Base-by-base conservation (phyloP, 2,888 invertebrate genomes). In the Altica lythri region DNA sequence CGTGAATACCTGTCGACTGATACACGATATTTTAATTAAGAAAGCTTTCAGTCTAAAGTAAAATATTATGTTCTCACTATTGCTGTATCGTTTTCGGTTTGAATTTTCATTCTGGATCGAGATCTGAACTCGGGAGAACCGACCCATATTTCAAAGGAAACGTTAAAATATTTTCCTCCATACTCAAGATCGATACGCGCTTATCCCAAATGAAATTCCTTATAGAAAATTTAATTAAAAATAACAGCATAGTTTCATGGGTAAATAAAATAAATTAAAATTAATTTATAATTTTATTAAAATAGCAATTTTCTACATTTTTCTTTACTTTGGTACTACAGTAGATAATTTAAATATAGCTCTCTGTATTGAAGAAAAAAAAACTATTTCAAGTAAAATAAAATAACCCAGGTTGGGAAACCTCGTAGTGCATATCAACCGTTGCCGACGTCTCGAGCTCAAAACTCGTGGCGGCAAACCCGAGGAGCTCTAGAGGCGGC, bases 21-120 rank as follows among this genome's bases (percentile, higher is more conserved):
- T 53, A 53, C 53, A 53, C 44, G 53, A 48, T 53, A 53, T 53
- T 53, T 43, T 48, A 53, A 53, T 53, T 53, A 53, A 30, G 48
- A 53, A 48, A 37, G 47, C 53, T 47, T 47, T 46, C 37, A 37
- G 53, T 38, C 14, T 43, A 48, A 53, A 53, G 53, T 48, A 47
- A 53, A 35, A 53, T 53, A 53, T 53, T 48, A 19, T 54, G 44
- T 54, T 45, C 18, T 32, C 44, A 46, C 46, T 42, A 53, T 46
- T 53, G 42, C 29, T 27, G 46, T 53, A 53, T 52, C 52, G 40
- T 34, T 46, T 47, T 46, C 47, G 17, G 25, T 40, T 53, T 14
- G 38, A 53, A 42, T 47, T 42, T 46, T 47, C 47, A 37, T 18
- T 13, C 34, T 29, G 17, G 37, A 37, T 17, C n/a, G 4, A 2